These are phyloP conservation scores for Struthio camelus DNA, from an alignment of 2,113 vertebrate species.

Conservation along the genomic window DNA sequence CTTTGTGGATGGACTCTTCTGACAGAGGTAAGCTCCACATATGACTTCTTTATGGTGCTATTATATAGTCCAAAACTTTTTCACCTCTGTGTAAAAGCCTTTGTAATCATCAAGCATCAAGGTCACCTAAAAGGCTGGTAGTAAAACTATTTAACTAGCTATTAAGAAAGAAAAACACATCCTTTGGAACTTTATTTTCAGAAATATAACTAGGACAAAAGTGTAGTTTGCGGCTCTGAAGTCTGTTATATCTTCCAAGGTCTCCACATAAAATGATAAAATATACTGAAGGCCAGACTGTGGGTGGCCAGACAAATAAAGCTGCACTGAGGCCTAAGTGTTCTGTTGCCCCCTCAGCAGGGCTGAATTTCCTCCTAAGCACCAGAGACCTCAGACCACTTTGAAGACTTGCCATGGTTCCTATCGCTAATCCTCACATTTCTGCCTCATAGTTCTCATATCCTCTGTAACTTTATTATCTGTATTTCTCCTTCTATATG, in stretches of 20 bases:
- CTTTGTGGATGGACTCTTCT: not conserved
- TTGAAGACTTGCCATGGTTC: constrained; percentile 36
- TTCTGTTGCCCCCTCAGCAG: not conserved
- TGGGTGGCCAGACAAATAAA: too few species aligned
- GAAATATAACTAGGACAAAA: not conserved
- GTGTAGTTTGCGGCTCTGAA: not conserved
- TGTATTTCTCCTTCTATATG: not conserved
- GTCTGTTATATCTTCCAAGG: not conserved
- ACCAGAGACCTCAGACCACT: constrained; percentile 30
- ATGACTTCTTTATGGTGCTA: not conserved
- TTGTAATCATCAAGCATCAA: not conserved
- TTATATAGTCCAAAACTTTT: not conserved
- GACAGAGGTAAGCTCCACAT: not conserved
- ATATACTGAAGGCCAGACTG: not conserved
- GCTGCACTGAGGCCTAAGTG: not conserved
- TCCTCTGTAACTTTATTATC: constrained; percentile 3
- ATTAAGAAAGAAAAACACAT: not conserved
- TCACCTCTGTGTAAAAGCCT: not conserved
- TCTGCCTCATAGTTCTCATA: not conserved
- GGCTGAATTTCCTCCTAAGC: not conserved
- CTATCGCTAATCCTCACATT: not conserved
- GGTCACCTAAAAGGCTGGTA: not conserved
- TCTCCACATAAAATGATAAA: not conserved
- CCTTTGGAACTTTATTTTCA: not conserved
- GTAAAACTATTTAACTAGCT: not conserved